These are phyloP conservation scores for Chaetops frenatus DNA, from an alignment of 2,113 vertebrate species.

Conservation along the genomic window DNA sequence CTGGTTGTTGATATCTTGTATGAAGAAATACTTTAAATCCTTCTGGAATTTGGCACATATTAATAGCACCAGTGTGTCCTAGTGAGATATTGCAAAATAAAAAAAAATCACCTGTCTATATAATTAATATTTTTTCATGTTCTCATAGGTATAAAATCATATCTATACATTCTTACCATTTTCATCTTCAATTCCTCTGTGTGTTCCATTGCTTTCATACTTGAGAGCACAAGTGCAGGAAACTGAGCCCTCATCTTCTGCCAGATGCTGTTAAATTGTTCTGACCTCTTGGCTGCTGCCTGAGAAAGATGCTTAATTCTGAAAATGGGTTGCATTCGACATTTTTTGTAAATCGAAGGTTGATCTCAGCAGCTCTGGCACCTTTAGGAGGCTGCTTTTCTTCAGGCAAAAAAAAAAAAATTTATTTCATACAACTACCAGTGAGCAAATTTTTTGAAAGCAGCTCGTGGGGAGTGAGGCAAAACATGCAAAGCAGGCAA, in stretches of 20 bases:
- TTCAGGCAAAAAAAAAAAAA: neutral
- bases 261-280: neutral
- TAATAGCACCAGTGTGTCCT: neutral
- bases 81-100: neutral
- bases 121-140: neutral
- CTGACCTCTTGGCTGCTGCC: neutral
- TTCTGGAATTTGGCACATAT: neutral
- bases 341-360: neutral
- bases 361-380: neutral
- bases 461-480: neutral
- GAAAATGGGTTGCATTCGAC: neutral
- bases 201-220: neutral
- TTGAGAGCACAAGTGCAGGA: neutral
- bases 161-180: neutral
- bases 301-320: neutral
- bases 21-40: neutral
- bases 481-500: neutral
- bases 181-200: neutral
- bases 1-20: neutral
- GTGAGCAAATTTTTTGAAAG: neutral
- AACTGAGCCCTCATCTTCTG: neutral
- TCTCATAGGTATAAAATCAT: neutral
- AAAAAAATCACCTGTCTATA: fast-evolving
- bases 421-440: neutral
- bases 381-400: neutral